Evolutionary conservation across 2,113 vertebrate genomes (phyloP).

Genomic region (human (Homo sapiens)): DNA sequence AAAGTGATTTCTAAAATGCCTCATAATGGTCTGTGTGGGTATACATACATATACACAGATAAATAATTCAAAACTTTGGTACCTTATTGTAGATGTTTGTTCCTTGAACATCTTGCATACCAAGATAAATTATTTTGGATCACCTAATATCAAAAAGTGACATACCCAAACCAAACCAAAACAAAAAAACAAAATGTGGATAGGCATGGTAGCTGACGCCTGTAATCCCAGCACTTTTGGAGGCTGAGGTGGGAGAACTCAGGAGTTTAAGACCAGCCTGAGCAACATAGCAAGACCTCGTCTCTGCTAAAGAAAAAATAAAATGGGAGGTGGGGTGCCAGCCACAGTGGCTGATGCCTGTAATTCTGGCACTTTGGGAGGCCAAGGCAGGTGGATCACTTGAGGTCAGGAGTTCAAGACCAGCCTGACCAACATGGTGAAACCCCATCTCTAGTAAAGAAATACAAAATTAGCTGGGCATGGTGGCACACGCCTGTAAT

Average conservation of each 20-base stretch:
- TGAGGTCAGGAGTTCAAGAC: background rate
- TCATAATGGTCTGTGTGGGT: background rate
- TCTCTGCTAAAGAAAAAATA: background rate
- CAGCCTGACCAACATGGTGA: background rate
- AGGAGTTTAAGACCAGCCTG: background rate
- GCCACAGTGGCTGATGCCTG: background rate
- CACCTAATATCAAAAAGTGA: background rate
- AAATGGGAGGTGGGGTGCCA: too few relatives aligned
- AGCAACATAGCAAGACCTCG: background rate
- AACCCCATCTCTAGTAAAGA: background rate
- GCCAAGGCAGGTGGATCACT: background rate
- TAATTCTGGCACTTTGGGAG: background rate
- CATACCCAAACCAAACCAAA: too few relatives aligned
- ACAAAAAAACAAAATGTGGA: too few relatives aligned
- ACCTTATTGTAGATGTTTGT: background rate
- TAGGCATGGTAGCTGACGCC: too few relatives aligned
- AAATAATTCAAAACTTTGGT: background rate
- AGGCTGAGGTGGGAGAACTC: too few relatives aligned
- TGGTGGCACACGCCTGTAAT: background rate
- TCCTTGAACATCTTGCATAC: too few relatives aligned
- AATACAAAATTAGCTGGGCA: background rate
- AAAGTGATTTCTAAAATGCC: background rate
- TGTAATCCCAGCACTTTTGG: too few relatives aligned
- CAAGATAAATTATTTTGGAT: background rate
- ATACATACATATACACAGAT: background rate